A percentile compares a stretch with the other conserved stretches of the same genome.
phyloP scores from a whole-genome alignment of 2,797 vertebrate genomes.

The Propithecus deckenii region DNA sequence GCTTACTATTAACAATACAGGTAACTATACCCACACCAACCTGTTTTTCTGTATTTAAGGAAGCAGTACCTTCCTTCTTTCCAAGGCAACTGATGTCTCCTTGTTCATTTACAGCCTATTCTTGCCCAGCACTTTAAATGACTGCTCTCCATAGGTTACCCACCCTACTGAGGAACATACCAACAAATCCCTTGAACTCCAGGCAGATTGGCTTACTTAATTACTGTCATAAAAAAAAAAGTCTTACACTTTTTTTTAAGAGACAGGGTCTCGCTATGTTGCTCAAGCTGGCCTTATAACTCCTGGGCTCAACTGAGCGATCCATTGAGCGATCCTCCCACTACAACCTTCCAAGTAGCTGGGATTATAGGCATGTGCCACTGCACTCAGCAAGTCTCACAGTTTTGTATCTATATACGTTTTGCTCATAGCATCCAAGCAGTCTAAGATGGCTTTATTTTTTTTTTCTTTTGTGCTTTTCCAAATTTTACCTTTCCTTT shows the following conservation, averaged over 20 bases:
- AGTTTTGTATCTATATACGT: not conserved
- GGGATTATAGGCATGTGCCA: not conserved
- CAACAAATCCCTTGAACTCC: not conserved
- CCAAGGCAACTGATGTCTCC: not conserved
- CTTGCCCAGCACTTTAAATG: not conserved
- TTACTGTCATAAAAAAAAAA: not conserved
- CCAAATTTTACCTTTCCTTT: not conserved
- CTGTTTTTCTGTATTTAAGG: not conserved
- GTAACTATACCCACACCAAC: not conserved
- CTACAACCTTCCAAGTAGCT: not conserved
- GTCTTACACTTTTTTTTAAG: not conserved
- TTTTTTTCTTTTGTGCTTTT: not conserved
- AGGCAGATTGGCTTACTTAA: not conserved
- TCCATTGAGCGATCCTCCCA: not conserved
- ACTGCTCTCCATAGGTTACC: not conserved
- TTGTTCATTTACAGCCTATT: not conserved
- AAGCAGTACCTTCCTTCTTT: slow-evolving; percentile 5
- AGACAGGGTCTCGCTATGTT: not conserved
- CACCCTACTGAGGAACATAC: not conserved
- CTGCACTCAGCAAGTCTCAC: not conserved
- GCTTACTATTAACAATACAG: not conserved
- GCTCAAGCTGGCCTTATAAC: not conserved
- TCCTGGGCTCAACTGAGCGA: not conserved
- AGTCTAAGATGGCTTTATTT: not conserved
- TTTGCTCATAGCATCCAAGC: not conserved